Percentiles rank a stretch among this genome's conserved stretches.
Evolutionary conservation across 2,888 invertebrate species (phyloP).

Genomic region (Leucophora obtusa): DNA sequence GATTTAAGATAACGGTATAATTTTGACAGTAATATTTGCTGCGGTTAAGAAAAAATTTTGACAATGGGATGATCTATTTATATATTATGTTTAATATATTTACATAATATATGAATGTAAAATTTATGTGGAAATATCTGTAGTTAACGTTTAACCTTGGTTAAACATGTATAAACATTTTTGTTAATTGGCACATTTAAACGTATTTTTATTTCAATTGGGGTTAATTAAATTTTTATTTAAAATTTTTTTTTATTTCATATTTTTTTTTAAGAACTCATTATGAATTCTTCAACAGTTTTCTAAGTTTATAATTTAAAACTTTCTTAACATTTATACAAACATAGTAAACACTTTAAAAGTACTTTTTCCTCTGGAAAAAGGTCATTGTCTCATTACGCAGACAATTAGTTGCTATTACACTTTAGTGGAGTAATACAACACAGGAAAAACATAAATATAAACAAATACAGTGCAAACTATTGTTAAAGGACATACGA

Average conservation of each 20-base stretch:
- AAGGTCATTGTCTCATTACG: conserved; percentile 67
- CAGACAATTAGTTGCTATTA: conserved; percentile 64
- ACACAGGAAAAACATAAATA: conserved; percentile 13
- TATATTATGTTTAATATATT: too few species aligned
- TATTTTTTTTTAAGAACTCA: not conserved
- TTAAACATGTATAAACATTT: too few species aligned
- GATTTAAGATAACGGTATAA: too few species aligned
- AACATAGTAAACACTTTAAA: conserved; percentile 32
- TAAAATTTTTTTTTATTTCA: not conserved
- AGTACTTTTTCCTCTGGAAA: conserved; percentile 41
- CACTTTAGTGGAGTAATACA: conserved; percentile 39
- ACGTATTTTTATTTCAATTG: not conserved
- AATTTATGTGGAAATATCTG: too few species aligned
- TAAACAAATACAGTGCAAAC: not conserved
- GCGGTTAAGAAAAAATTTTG: too few species aligned
- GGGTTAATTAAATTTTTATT: not conserved
- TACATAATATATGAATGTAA: too few species aligned
- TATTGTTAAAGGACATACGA: conserved; percentile 1
- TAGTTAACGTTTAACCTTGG: too few species aligned
- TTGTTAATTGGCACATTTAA: too few species aligned
- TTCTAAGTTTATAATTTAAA: conserved; percentile 26
- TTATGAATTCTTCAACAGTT: conserved; percentile 8
- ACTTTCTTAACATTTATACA: conserved; percentile 5
- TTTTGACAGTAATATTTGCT: too few species aligned
- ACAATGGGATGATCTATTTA: too few species aligned